Base-by-base conservation (phyloP, 2,113 vertebrate species). In the Scytalopus superciliaris region DNA sequence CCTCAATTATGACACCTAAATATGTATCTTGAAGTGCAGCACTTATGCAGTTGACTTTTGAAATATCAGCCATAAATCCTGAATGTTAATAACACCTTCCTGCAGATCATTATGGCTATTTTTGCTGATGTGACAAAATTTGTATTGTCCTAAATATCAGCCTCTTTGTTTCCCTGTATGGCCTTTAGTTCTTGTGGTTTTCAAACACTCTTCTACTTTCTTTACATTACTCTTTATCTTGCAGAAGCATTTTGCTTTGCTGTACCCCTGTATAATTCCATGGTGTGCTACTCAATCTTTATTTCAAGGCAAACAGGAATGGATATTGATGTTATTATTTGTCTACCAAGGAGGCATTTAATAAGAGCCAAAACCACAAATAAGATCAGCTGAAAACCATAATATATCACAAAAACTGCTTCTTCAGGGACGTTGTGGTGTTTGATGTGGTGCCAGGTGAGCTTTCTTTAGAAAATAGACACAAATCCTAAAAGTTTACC, bases 31-130 rank as follows among this genome's bases (percentile, higher is more conserved):
- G 47, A 84, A 62, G 59, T 52, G 52, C 60, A 70, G 42, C 31
- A 49, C 40, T 94, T 42, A 45, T 2, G 9, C 31, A 72, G 49
- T 22, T 79, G 52, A 57, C 56, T 91, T 86, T 52, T 37, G 79
- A 88, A 84, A 57, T 84, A 74, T 16, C 40, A 88, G 5, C 47
- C 28, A 6, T 24, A n/a, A 72, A 7, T 83, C 94, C 79, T 86
- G 80, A 85, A 91, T 80, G 79, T 76, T 81, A 94, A 77, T 67
- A 77, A 49, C 52, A 92, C 31, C 47, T 93, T 93, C 53, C 35
- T 47, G 52, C 24, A 56, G 49, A 53, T 87, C 81, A 57, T 31
- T 53, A 30, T 9, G 56, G 6, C 5, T 79, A 70, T n/a, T 78
- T 70, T 67, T 40, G 60, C 50, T 75, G 35, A 37, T 19, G 18